A percentile compares a stretch with the other conserved stretches of the same genome.
These are phyloP conservation scores for Amniataba percoides DNA, from an alignment of 2,797 vertebrate species.

Conservation along the genomic window DNA sequence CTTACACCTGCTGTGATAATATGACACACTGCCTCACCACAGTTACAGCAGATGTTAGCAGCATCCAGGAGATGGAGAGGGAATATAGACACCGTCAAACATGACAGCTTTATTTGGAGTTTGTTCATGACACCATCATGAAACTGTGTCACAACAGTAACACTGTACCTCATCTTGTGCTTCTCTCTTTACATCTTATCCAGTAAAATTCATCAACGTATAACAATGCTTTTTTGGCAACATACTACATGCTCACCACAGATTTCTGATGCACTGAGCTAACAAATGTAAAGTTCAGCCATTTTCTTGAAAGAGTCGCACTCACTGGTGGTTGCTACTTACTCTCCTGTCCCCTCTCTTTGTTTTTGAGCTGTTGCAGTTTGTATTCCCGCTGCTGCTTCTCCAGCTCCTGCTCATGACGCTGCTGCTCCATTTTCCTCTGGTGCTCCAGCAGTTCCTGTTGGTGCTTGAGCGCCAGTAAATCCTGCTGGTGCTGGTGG, in stretches of 20 bases:
- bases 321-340: constrained; percentile 74
- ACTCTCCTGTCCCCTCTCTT: constrained; percentile 98
- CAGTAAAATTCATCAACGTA: neutral
- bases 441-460: constrained; percentile 97
- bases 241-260: neutral
- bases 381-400: constrained; percentile 98
- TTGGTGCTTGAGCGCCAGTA: constrained; percentile 96
- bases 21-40: constrained; percentile 13
- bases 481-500: constrained; percentile 94
- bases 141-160: neutral
- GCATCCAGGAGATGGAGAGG: neutral
- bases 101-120: constrained; percentile 19
- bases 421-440: constrained; percentile 95
- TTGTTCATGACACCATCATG: neutral
- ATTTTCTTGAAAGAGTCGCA: neutral
- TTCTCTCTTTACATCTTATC: neutral
- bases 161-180: neutral
- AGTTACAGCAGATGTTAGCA: constrained; percentile 42
- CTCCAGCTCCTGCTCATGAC: constrained; percentile 95
- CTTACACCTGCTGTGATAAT: constrained; percentile 53
- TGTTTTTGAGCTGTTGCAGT: constrained; percentile 95
- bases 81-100: neutral
- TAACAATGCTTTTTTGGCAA: neutral
- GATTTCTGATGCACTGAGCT: neutral
- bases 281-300: neutral